Conservation (phyloP, 2,113 vertebrate species). For the Colinus virginianus region DNA sequence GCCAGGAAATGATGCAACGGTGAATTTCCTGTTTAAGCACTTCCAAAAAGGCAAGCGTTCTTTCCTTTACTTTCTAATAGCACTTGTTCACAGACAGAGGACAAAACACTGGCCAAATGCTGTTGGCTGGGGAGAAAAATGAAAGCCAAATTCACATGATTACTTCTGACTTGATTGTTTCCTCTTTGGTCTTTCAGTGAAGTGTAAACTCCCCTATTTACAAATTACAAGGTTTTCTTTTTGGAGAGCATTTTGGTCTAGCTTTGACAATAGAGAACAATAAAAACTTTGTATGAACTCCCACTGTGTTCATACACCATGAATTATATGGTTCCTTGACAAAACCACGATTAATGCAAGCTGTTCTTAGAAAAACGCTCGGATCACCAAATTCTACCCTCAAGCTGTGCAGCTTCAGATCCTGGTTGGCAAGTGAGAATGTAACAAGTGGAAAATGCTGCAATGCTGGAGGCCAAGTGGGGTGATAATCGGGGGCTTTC, state of each 20-base stretch:
- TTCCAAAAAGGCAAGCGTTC: conserved; percentile 4
- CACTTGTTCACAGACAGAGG: conserved; percentile 49
- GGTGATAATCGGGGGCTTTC: background rate
- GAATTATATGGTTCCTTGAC: conserved; percentile 8
- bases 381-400: conserved; percentile 3
- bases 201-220: conserved; percentile 34
- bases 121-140: conserved; percentile 9
- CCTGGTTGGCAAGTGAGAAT: background rate
- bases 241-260: background rate
- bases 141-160: conserved; percentile 19
- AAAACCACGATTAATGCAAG: conserved; percentile 7
- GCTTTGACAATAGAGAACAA: background rate
- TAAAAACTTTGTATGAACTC: conserved; percentile 34
- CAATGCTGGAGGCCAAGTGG: conserved; percentile 14
- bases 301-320: conserved; percentile 18
- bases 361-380: background rate
- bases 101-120: background rate
- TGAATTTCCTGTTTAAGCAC: conserved; percentile 61
- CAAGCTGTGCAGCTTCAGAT: conserved; percentile 1
- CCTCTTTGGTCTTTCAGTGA: conserved; percentile 13
- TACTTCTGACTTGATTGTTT: background rate
- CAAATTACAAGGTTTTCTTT: background rate
- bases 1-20: background rate
- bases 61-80: background rate
- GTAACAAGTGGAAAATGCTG: background rate